These are phyloP conservation scores for Heliconius hortense DNA, from an alignment of 2,888 invertebrate genomes.

Conservation along the genomic window DNA sequence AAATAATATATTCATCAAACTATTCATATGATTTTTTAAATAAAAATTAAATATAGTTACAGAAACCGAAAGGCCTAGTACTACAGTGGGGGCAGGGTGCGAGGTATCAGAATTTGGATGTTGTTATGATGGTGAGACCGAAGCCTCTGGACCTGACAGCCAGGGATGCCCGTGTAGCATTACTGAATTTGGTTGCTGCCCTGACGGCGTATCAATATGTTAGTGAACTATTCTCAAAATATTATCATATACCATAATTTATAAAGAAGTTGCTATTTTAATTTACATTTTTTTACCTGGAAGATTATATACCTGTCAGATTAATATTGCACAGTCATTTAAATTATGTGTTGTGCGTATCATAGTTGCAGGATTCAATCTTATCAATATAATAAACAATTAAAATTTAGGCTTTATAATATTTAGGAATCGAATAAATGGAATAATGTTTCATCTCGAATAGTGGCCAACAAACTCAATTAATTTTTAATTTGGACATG, in stretches of 20 bases:
- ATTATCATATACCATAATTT: background rate
- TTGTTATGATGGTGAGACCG: constrained; percentile 85
- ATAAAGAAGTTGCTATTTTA: too few species aligned
- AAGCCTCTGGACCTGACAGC: constrained; percentile 84
- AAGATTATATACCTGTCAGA: too few species aligned
- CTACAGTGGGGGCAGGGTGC: constrained; percentile 62
- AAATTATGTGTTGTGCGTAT: too few species aligned
- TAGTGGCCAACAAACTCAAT: background rate
- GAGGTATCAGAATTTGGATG: constrained; percentile 85
- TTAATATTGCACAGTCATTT: too few species aligned
- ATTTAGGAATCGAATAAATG: too few species aligned
- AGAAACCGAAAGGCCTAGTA: constrained; percentile 35
- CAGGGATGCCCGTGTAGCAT: constrained; percentile 85
- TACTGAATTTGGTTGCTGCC: constrained; percentile 87
- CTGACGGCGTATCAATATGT: constrained; percentile 86
- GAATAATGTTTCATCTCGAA: background rate
- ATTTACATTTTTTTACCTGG: too few species aligned
- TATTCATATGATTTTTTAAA: background rate
- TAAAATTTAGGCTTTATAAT: too few species aligned
- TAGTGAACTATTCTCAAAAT: constrained; percentile 29
- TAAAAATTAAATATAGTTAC: constrained; percentile 25
- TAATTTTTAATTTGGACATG: background rate
- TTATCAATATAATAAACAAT: too few species aligned
- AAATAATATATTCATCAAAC: background rate
- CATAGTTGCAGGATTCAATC: too few species aligned